Conservation (phyloP, 1,140 invertebrate species). For the Trichonephila inaurata region DNA sequence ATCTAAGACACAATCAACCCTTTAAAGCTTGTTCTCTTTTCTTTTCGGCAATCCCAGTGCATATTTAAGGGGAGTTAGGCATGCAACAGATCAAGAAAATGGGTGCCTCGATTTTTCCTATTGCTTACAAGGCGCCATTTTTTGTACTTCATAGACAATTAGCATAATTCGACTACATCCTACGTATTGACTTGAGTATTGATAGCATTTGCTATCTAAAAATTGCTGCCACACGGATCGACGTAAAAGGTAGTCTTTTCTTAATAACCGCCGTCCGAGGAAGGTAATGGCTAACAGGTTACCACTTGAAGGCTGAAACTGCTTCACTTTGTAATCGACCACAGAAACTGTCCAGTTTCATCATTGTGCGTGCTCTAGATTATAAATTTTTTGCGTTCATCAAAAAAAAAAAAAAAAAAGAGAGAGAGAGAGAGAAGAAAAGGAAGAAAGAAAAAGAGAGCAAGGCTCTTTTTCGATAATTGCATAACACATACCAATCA, state of each 20-base stretch:
- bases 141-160: slow-evolving; percentile 63
- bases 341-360: slow-evolving; percentile 35
- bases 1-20: slow-evolving; percentile 44
- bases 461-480: slow-evolving; percentile 46
- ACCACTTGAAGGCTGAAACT: slow-evolving; percentile 31
- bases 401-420: background rate
- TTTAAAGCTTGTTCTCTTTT: slow-evolving; percentile 41
- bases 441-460: background rate
- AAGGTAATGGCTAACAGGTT: slow-evolving; percentile 54
- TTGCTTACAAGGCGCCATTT: slow-evolving; percentile 63
- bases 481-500: slow-evolving; percentile 64
- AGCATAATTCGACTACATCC: slow-evolving; percentile 73
- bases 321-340: slow-evolving; percentile 24
- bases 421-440: background rate
- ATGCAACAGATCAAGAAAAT: slow-evolving; percentile 69
- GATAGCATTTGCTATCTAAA: slow-evolving; percentile 69
- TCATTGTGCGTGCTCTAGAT: slow-evolving; percentile 57
- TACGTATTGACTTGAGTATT: slow-evolving; percentile 65
- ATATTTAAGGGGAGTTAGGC: slow-evolving; percentile 70
- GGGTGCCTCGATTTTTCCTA: slow-evolving; percentile 67
- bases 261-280: slow-evolving; percentile 66
- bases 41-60: slow-evolving; percentile 61
- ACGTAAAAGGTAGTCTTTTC: slow-evolving; percentile 9
- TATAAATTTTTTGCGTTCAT: slow-evolving; percentile 57
- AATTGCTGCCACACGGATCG: slow-evolving; percentile 22